Evolutionary conservation across 1,140 invertebrate species (phyloP), one percentile per base, ranked within the genome.

Genomic region (Orussus abietinus): DNA sequence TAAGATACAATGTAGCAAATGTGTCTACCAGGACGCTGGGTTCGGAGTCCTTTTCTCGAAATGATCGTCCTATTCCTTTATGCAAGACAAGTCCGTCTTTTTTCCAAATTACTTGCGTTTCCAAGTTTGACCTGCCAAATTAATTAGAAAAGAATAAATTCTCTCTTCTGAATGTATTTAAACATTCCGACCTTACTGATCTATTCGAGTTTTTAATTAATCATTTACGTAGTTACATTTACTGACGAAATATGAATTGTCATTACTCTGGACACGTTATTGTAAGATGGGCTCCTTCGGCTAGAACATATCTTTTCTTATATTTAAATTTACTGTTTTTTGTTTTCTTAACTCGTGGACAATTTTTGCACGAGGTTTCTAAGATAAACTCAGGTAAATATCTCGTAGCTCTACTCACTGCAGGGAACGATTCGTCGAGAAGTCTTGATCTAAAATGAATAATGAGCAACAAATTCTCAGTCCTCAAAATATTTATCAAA

Each of bases 1-100:
- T 62, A n/a, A 81, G 60, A 56, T 79, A 79, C n/a, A 81, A 55
- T 2, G 73, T 76, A 38, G 73, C 74, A 49, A 77, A 79, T 1
- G 69, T 61, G 47, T 80, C 78, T 6, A 80, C 73, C 3, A 75
- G 57, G 5, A 78, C 59, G 49, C 71, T 59, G 3, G 72, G 67
- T 43, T 72, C 68, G 10, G 51, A 40, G 47, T 74, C 61, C 14
- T 60, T 61, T 40, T 71, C 66, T 13, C 63, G 62, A 39, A 67
- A 63, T 5, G 55, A 63, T 37, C 62, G 60, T 36, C 66, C 65
- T 19, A 52, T 57, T 9, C 74, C 75, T 33, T 64, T 62, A 52
- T 63, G 58, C 36, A 78, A 51, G 18, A 51, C 42, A 10, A 65
- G 49, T 2, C 64, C 65, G 39, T 75, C 69, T 47, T 69, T 73